Evolutionary conservation across 2,888 invertebrate species (phyloP), one percentile per base, ranked within the genome.

Genomic region (Agonum fuliginosum): DNA sequence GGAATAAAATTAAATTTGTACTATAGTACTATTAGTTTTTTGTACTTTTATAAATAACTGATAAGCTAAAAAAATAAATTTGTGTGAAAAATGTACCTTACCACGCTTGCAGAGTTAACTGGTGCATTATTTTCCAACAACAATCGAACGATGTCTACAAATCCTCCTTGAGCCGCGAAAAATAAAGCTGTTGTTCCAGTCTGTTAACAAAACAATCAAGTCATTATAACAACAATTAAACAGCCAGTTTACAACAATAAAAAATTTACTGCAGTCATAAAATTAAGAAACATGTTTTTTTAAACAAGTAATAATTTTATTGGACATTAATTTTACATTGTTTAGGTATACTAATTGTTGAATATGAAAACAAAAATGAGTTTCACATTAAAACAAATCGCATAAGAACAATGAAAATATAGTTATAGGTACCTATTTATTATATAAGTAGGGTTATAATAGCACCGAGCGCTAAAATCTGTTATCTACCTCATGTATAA

Each of bases 111-210:
- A 12, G 93, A 93, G 86, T 96, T 94, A 79, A 96, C 92, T 75
- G 89, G 89, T 0, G 95, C 95, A 12, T 94, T 94, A 81, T 93
- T 90, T 83, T 95, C 93, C 78, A 97, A 88, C 81, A 98, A 88
- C 80, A 94, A 88, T 79, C 90, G 88, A 20, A 95, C 94, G 80
- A 97, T 92, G 85, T 97, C 95, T 81, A 95, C 88, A 88, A 93
- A 96, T 5, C 97, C 97, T 81, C 95, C 95, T 87, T 98, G 97
- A 14, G 97, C 94, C 78, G 97, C 97, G 87, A 97, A 97, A 88
- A 97, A 97, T 83, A 98, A 88, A 54, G 97, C 95, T 80, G 95
- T 95, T 54, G 97, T 97, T 78, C 97, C 97, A 78, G 97, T 97
- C 93, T 96, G 89, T 62, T 17, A 30, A 62, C 58, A 62, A 62